Evolutionary conservation across 2,888 invertebrate genomes (phyloP).

Genomic region (Hetaerina titia): DNA sequence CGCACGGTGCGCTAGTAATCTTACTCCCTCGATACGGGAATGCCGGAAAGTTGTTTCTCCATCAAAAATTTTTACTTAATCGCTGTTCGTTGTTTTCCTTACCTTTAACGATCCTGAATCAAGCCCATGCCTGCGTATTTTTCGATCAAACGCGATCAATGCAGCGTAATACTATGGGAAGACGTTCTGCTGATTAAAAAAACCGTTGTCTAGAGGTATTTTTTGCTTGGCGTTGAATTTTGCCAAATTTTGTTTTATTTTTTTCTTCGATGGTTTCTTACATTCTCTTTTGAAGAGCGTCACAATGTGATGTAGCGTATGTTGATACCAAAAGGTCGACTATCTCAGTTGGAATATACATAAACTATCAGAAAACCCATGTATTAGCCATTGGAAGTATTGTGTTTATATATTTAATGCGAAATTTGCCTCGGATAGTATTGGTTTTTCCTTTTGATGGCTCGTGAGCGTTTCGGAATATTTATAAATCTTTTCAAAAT

Average conservation of each 20-base stretch:
- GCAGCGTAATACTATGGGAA: background rate
- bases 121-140: background rate
- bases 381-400: no score
- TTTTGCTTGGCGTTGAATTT: background rate
- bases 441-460: no score
- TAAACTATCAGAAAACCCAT: no score
- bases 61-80: background rate
- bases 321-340: no score
- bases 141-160: background rate
- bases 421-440: no score
- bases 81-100: background rate
- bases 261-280: no score
- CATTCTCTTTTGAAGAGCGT: no score
- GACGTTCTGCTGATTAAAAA: background rate
- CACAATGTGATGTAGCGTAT: no score
- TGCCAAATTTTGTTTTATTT: background rate
- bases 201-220: background rate
- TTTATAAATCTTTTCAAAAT: no score
- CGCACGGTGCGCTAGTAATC: background rate
- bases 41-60: background rate
- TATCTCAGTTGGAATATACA: no score
- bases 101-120: background rate
- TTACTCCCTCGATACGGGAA: background rate
- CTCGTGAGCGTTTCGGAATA: no score
- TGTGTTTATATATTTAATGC: no score